Evolutionary conservation across 2,888 invertebrate genomes (phyloP), one percentile per base, ranked within the genome.

Genomic region (Ceratothoa steindachneri): DNA sequence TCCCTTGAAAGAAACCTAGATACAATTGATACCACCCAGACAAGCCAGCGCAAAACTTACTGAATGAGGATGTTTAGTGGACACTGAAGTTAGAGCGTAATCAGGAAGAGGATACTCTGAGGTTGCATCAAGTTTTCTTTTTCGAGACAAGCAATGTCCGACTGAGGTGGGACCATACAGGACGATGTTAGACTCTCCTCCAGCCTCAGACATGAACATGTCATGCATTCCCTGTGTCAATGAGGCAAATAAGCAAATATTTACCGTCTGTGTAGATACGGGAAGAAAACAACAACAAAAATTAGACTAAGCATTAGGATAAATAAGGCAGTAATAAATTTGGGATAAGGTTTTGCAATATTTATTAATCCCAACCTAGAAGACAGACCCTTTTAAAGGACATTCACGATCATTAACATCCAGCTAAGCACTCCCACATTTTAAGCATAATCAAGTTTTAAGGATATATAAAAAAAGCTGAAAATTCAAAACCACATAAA

Each of bases 131-230:
- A 77, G 69, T 71, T 77, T 77, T 71, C 77, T 73, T 72, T 77
- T 77, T 73, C 77, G 73, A 70, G 71, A 73, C 72, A 76, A 70
- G 68, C 75, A 76, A 69, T 76, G 75, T 73, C 75, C 78, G 71
- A 75, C 71, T 24, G 71, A 65, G 72, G 75, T 73, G 68, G 78
- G 75, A 75, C 73, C 78, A 73, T 78, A 75, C 78, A 75, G 74
- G 67, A 78, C 73, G 70, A 73, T 71, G 64, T 71, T 75, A 65
- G 73, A 76, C 72, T 79, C 79, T 73, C 69, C 76, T 74, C 65
- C 71, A 72, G 72, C 76, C 79, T 76, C 73, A 79, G 79, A 71
- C 72, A 79, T 76, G 79, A 76, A 79, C 79, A 79, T 79, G 79
- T 79, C 79, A 79, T 69, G 79, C 76, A 76, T 76, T 79, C 79